These are phyloP conservation scores for Coracopsis vasa DNA, from an alignment of 2,113 vertebrate genomes.

Conservation along the genomic window DNA sequence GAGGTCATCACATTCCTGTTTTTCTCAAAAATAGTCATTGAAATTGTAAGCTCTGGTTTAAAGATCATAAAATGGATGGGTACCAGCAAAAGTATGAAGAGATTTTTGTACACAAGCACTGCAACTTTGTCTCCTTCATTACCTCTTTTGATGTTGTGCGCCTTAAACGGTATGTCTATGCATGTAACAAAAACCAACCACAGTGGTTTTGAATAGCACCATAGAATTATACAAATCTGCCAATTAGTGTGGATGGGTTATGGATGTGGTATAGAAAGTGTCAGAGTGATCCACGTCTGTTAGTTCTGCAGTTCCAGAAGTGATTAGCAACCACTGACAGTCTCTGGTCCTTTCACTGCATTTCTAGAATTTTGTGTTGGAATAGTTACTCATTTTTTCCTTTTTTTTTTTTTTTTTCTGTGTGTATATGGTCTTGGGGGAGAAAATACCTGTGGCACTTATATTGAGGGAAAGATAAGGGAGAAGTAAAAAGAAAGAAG, in stretches of 20 bases:
- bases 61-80: background rate
- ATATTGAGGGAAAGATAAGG: background rate
- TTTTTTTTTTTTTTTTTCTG: background rate
- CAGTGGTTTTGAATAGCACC: background rate
- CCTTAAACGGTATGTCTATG: background rate
- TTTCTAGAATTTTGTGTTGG: background rate
- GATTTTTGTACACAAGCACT: background rate
- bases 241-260: background rate
- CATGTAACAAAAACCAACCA: accelerated
- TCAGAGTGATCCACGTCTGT: background rate
- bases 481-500: background rate
- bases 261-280: background rate
- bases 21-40: background rate
- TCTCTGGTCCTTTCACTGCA: background rate
- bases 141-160: background rate
- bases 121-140: background rate
- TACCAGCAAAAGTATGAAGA: background rate
- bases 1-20: background rate
- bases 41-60: background rate
- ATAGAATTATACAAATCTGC: background rate
- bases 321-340: background rate
- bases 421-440: background rate
- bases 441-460: background rate
- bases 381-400: background rate
- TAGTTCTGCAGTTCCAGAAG: background rate